These are phyloP conservation scores for Notolabrus celidotus DNA, from an alignment of 2,797 vertebrate species.

Conservation along the genomic window DNA sequence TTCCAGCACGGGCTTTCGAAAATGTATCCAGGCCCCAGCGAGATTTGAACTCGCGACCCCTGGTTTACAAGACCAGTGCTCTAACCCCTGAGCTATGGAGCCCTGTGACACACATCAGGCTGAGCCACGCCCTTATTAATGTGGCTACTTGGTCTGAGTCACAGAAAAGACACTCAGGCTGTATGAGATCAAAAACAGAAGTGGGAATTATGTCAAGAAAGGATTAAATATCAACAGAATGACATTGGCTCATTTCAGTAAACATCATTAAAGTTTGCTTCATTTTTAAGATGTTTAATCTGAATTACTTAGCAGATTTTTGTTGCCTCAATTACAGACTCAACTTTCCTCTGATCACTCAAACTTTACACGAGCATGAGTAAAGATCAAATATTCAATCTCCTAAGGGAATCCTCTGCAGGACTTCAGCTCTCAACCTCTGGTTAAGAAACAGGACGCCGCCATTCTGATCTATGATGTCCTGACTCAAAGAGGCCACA, in stretches of 20 bases:
- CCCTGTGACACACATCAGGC: background rate
- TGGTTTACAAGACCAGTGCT: constrained; percentile 50
- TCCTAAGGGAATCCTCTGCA: background rate
- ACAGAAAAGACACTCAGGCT: background rate
- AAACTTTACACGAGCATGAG: no score
- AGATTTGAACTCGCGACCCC: constrained; percentile 44
- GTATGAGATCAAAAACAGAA: no score
- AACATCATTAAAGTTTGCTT: background rate
- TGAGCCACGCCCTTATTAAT: background rate
- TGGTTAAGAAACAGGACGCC: background rate
- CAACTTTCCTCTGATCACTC: no score
- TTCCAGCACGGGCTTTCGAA: background rate
- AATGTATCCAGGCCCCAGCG: background rate
- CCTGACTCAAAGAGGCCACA: background rate
- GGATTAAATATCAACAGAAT: no score
- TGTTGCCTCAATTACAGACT: no score
- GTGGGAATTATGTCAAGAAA: no score
- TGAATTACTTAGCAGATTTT: background rate
- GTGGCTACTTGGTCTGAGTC: background rate
- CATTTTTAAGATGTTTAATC: background rate
- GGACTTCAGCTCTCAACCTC: background rate
- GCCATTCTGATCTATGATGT: background rate
- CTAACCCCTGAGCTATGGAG: constrained; percentile 55
- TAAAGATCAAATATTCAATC: background rate
- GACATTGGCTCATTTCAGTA: no score